Conservation (phyloP, 2,113 vertebrate species). For the Peromyscus polionotus region DNA sequence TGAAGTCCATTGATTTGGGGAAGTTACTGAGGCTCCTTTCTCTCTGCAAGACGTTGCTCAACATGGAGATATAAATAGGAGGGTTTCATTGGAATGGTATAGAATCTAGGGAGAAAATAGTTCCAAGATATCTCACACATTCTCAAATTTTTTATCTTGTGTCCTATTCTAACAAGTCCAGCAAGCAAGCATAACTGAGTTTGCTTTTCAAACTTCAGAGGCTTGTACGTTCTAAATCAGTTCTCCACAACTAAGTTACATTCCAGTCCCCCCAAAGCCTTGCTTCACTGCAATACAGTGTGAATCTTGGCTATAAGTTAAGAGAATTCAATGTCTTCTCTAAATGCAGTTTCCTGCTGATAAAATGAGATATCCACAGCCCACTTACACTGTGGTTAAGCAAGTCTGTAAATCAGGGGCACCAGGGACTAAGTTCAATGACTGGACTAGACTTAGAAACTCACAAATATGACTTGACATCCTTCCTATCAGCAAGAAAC, state of each 20-base stretch:
- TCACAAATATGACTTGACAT: background rate
- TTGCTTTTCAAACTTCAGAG: background rate
- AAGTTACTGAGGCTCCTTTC: background rate
- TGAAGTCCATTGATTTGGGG: background rate
- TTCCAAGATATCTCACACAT: background rate
- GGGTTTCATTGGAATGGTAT: fast-evolving
- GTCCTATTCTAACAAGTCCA: background rate
- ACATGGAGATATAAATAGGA: background rate
- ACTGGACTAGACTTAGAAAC: fast-evolving
- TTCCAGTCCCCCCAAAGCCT: background rate
- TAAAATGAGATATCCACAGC: background rate
- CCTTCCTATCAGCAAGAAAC: fast-evolving
- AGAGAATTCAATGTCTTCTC: background rate
- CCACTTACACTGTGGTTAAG: fast-evolving
- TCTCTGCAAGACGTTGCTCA: background rate
- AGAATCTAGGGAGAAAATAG: no score
- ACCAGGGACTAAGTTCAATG: fast-evolving
- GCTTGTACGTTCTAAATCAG: no score
- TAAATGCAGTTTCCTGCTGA: background rate
- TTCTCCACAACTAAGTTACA: background rate
- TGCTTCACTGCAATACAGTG: background rate
- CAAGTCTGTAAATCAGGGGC: fast-evolving
- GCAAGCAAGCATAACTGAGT: background rate
- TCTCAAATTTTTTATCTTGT: background rate
- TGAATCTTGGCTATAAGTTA: background rate